Conservation (phyloP, 2,888 invertebrate species). For the Cotesia congregata region DNA sequence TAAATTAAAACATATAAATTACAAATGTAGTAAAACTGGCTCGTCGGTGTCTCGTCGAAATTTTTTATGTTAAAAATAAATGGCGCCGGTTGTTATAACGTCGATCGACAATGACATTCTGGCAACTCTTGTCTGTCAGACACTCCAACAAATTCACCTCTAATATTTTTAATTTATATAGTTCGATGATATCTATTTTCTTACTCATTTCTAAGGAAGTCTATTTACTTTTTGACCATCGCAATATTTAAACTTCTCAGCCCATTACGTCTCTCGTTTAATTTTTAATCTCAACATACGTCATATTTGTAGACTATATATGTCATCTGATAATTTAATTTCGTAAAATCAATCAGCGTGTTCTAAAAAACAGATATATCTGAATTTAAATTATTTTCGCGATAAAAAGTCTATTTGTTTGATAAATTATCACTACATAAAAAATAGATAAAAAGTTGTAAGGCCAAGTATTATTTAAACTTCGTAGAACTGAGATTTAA, state of each 20-base stretch:
- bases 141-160: not conserved
- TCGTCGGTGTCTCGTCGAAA: conserved; percentile 1
- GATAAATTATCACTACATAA: not conserved
- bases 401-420: not conserved
- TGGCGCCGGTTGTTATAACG: conserved; percentile 10
- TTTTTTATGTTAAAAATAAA: conserved; percentile 34
- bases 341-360: not conserved
- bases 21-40: not conserved
- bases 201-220: not conserved
- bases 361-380: not conserved
- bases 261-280: not conserved
- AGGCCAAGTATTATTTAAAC: not conserved
- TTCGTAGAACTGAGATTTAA: not conserved
- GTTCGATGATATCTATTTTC: not conserved
- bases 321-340: conserved; percentile 6
- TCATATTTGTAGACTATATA: not conserved
- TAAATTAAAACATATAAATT: not conserved
- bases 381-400: not conserved
- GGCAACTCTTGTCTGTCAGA: conserved; percentile 12
- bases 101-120: conserved; percentile 25
- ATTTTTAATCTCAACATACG: not conserved
- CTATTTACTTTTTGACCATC: not conserved
- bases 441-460: not conserved
- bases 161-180: not conserved
- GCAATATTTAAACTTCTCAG: not conserved